Conservation (phyloP, 2,797 vertebrate species). For the Phalanger gymnotis region DNA sequence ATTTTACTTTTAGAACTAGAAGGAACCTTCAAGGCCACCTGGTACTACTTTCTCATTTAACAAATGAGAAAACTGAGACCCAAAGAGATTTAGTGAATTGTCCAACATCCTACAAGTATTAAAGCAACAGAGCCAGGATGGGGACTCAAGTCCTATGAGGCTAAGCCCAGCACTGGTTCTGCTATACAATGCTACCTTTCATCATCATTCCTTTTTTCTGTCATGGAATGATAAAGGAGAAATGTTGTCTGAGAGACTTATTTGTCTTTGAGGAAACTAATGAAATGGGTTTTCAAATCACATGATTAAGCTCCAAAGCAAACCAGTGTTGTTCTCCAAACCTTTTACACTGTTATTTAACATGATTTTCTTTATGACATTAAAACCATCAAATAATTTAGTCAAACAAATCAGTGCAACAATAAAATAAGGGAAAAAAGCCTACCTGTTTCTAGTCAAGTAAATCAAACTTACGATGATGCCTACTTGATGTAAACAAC, state of each 20-base stretch:
- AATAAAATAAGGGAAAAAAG: neutral
- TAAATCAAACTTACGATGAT: neutral
- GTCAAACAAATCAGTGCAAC: neutral
- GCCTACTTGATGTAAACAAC: neutral
- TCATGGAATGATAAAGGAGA: neutral
- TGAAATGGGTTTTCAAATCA: neutral
- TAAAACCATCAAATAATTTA: neutral
- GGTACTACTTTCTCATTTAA: neutral
- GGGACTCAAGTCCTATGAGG: neutral
- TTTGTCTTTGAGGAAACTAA: neutral
- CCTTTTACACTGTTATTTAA: neutral
- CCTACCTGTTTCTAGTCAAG: neutral
- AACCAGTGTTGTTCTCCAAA: neutral
- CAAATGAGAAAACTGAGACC: neutral
- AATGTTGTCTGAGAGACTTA: neutral
- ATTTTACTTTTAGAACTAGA: neutral
- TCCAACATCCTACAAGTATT: neutral
- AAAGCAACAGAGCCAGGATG: neutral
- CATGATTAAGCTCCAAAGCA: neutral
- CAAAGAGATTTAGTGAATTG: neutral
- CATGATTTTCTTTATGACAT: neutral
- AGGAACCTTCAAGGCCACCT: neutral
- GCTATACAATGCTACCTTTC: neutral
- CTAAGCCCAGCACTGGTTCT: neutral
- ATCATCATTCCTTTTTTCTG: neutral